phyloP scores from a whole-genome alignment of 1,140 invertebrate genomes.

The Cephus cinctus region DNA sequence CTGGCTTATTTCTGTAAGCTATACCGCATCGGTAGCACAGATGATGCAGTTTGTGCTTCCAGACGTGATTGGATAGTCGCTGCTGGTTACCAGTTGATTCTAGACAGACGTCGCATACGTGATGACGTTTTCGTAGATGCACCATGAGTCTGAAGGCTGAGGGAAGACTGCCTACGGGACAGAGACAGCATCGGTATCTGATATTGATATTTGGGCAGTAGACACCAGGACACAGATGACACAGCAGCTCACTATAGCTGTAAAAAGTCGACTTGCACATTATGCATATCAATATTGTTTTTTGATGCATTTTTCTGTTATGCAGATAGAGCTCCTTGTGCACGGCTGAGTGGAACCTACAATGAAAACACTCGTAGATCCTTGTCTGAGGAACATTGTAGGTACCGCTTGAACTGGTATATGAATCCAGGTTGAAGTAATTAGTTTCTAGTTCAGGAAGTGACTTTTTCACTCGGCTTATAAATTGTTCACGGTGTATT shows the following conservation, averaged over 20 bases:
- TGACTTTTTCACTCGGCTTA: constrained; percentile 64
- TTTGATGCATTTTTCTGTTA: constrained; percentile 81
- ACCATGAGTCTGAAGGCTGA: constrained; percentile 84
- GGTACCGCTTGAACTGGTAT: constrained; percentile 59
- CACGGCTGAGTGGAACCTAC: constrained; percentile 69
- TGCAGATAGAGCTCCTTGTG: constrained; percentile 83
- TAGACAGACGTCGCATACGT: constrained; percentile 81
- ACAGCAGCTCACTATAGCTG: constrained; percentile 80
- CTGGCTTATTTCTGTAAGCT: constrained; percentile 80
- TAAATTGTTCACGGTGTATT: constrained; percentile 63
- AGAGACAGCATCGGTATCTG: constrained; percentile 73
- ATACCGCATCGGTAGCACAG: constrained; percentile 83
- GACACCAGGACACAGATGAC: constrained; percentile 78
- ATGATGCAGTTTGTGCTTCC: constrained; percentile 85
- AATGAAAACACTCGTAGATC: constrained; percentile 81
- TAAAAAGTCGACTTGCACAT: constrained; percentile 86
- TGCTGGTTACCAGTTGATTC: constrained; percentile 76
- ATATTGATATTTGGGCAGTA: constrained; percentile 67
- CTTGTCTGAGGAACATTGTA: constrained; percentile 57
- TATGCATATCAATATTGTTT: constrained; percentile 73
- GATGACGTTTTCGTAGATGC: constrained; percentile 77
- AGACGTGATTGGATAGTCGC: constrained; percentile 78
- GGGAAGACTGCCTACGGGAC: constrained; percentile 69
- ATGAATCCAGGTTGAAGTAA: constrained; percentile 72
- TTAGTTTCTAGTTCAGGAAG: constrained; percentile 61